Base-by-base conservation (phyloP, 2,113 vertebrate genomes). In the Poeciliopsis retropinna region DNA sequence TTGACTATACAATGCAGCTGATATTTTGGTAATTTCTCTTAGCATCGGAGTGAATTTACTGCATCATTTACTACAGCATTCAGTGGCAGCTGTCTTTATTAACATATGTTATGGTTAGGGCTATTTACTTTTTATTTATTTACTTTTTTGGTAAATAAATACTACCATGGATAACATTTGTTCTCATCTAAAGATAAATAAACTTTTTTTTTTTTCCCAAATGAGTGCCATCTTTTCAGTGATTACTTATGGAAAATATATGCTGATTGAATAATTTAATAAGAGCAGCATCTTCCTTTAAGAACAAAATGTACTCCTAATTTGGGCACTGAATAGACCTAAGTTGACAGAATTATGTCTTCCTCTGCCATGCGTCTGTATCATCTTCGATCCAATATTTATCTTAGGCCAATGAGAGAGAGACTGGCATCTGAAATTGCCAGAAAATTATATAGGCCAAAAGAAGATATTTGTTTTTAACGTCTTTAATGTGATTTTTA, bases 401-500 rank as follows among this genome's bases (percentile, higher is more conserved):
- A 89, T 92, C 84, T 85, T 75, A 76, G 87, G 78, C 87, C 84
- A 87, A 76, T 84, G 82, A 89, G 78, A 84, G 82, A 91, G 73
- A 81, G 80, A 76, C 90, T 93, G 89, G 83, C 91, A 93, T 93
- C 90, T 94, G 91, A 93, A 92, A 94, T 91, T 77, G 83, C 79
- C 88, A 92, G 93, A 94, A 93, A 93, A 94, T 92, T 93, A 92
- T 93, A 91, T 94, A 91, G 92, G 94, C 92, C 89, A 93, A 92
- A 75, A 80, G 84, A 86, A 90, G 84, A 92, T 90, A 92, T 91
- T 93, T 90, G 87, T 91, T 92, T 93, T 88, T 88, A 57, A 86
- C 67, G 78, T 92, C 85, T 89, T 89, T 87, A 90, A 91, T 91
- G 89, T 94, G 90, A 93, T 94, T 93, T 94, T 92, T 90, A 93